Evolutionary conservation across 2,113 vertebrate species (phyloP), one percentile per base, ranked within the genome.

Genomic region (Potamarius usumacintae): DNA sequence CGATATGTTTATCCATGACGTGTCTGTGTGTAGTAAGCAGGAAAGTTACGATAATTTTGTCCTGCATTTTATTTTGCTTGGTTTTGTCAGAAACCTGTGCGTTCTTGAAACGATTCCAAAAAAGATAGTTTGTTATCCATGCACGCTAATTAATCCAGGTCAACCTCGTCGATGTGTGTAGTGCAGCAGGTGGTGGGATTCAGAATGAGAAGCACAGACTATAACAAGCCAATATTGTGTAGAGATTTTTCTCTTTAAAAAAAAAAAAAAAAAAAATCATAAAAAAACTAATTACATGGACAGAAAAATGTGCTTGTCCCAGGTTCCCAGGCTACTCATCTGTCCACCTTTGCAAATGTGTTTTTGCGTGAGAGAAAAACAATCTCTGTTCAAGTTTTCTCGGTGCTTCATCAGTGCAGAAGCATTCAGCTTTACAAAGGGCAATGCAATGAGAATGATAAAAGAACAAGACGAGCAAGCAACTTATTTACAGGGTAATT

Each of bases 401-500:
- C 5, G 42, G 53, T 22, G 8, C 50, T 48, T 79, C 82, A 42
- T 25, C 10, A 58, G 30, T 53, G 57, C 69, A 84, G 67, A 82
- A 87, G 34, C 85, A 82, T 85, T 88, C 84, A 25, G 50, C 86
- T 82, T 71, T 62, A 83, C 77, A 86, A 67, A 65, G 60, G 63
- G 15, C 69, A 86, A 90, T n/a, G 63, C 83, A 72, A 84, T 62
- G 27, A 30, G 82, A 53, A 87, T 89, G 86, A 90, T 81, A 89
- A 88, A 90, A 62, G 85, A 65, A 83, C 53, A 62, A 84, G 78
- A 74, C 67, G 18, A 57, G 57, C 34, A 55, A 84, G 81, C 58
- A 81, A 85, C 88, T 72, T 85, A 90, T 89, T 90, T 89, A 90
- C 77, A 87, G 82, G n/a, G 80, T 90, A 82, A 89, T 90, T 89